These are phyloP conservation scores for Caenorhabditis sulstoni DNA, from an alignment of 2,888 invertebrate species.

Conservation along the genomic window DNA sequence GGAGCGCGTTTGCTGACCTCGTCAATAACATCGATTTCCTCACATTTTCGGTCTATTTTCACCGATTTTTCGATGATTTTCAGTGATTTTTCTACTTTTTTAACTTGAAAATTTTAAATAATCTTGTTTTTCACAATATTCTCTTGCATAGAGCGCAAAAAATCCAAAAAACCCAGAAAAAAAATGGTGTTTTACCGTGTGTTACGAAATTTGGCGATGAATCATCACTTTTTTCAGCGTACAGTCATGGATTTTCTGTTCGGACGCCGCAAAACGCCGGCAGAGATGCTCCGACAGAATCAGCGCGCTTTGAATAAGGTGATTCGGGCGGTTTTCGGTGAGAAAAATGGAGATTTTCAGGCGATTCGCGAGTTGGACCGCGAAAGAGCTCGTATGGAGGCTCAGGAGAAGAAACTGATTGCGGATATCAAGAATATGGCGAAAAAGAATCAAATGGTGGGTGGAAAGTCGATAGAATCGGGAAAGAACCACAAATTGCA, in stretches of 20 bases:
- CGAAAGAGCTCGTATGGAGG: slow-evolving; percentile 87
- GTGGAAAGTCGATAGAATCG: not conserved
- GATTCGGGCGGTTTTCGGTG: not conserved
- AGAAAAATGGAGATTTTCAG: slow-evolving; percentile 65
- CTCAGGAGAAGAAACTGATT: slow-evolving; percentile 98
- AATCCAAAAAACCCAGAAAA: not conserved
- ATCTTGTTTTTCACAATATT: too few species aligned
- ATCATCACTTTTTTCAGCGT: slow-evolving; percentile 16
- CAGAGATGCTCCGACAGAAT: slow-evolving; percentile 98
- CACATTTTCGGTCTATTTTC: not conserved
- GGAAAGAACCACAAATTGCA: slow-evolving; percentile 80
- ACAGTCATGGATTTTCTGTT: slow-evolving; percentile 85
- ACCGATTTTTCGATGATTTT: not conserved
- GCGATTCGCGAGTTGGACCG: slow-evolving; percentile 96
- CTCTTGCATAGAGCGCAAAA: too few species aligned
- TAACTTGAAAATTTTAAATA: too few species aligned
- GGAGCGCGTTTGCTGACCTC: slow-evolving; percentile 31
- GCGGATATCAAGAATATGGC: slow-evolving; percentile 98
- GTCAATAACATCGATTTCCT: not conserved
- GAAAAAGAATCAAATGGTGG: slow-evolving; percentile 97
- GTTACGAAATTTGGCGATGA: slow-evolving; percentile 40
- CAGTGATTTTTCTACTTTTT: slow-evolving; percentile 6
- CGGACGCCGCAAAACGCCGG: slow-evolving; percentile 95
- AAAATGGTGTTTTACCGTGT: not conserved
- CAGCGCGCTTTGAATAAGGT: slow-evolving; percentile 94